Evolutionary conservation across 2,797 vertebrate genomes (phyloP), one percentile per base, ranked within the genome.

Genomic region (Spea hammondii): DNA sequence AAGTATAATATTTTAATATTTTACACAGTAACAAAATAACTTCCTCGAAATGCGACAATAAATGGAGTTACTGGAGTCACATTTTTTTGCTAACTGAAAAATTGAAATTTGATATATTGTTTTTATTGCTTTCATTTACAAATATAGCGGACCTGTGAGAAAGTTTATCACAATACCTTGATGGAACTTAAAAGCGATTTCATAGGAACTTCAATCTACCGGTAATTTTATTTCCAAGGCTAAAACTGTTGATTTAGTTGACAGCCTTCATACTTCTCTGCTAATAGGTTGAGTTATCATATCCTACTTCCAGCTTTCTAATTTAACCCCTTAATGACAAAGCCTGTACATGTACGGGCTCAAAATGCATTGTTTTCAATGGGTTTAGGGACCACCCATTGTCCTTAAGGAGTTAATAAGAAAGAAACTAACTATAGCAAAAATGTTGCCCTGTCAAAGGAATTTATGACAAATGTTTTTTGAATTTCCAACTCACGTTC

Each of bases 151-250:
- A 60, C 71, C 45, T 10, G n/a, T 12, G 46, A 50, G 46, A 14
- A 17, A 60, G 10, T 62, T 9, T 47, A 62, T 73, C 71, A 73
- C 32, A 14, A 10, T 10, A n/a, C 47, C 53, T 32, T 59, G 60
- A 57, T 50, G 54, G 32, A 4, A 54, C 50, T 7, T 44, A n/a
- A 54, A 14, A n/a, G 64, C 14, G 49, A 13, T 65, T 66, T 55
- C 32, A 47, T 44, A 67, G 32, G 66, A 66, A 59, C 12, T 17
- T 57, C 45, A 66, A 68, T 76, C 46, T 50, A 51, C 5, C 17
- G 45, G 45, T 75, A 65, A 75, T 68, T 69, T 67, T 48, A 47
- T 73, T 73, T 73, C 49, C 71, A 73, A 73, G 71, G 71, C 57
- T 73, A 17, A 59, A 59, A n/a, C 50, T 32, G 51, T 49, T n/a